Percentiles rank a stretch among this genome's conserved stretches.
phyloP scores from a whole-genome alignment of 2,888 invertebrate genomes.

The Anorthoa munda region DNA sequence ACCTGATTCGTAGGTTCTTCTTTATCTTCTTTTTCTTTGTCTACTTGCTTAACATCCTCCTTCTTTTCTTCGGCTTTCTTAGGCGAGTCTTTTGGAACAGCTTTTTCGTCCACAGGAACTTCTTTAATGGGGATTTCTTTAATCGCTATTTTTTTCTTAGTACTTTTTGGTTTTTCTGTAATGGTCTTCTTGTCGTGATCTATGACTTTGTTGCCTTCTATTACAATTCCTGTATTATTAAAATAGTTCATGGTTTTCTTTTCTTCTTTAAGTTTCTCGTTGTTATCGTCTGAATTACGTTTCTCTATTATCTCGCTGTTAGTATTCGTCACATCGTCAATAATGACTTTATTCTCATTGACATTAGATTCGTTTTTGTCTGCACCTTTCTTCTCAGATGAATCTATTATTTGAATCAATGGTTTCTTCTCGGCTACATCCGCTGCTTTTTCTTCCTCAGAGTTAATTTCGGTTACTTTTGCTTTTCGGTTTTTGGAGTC shows the following conservation, averaged over 20 bases:
- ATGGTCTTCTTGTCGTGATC: constrained; percentile 78
- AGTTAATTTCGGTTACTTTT: constrained; percentile 69
- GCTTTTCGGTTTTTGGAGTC: constrained; percentile 65
- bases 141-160: constrained; percentile 44
- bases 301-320: constrained; percentile 64
- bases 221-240: constrained; percentile 27
- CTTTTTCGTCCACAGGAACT: constrained; percentile 58
- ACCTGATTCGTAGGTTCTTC: constrained; percentile 51
- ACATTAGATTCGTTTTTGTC: constrained; percentile 55
- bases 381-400: constrained; percentile 62
- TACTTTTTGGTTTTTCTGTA: constrained; percentile 59
- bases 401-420: constrained; percentile 81
- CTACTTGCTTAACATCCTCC: constrained; percentile 46
- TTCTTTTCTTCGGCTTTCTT: constrained; percentile 57
- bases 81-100: constrained; percentile 47
- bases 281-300: constrained; percentile 5
- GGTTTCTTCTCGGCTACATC: constrained; percentile 77
- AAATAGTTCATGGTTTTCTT: neutral
- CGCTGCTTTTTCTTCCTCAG: constrained; percentile 62
- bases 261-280: constrained; percentile 4
- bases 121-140: constrained; percentile 67
- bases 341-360: constrained; percentile 43
- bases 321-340: constrained; percentile 57
- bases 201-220: constrained; percentile 73
- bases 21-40: constrained; percentile 41